phyloP scores from a whole-genome alignment of 2,113 vertebrate species.

The Elgaria multicarinata region DNA sequence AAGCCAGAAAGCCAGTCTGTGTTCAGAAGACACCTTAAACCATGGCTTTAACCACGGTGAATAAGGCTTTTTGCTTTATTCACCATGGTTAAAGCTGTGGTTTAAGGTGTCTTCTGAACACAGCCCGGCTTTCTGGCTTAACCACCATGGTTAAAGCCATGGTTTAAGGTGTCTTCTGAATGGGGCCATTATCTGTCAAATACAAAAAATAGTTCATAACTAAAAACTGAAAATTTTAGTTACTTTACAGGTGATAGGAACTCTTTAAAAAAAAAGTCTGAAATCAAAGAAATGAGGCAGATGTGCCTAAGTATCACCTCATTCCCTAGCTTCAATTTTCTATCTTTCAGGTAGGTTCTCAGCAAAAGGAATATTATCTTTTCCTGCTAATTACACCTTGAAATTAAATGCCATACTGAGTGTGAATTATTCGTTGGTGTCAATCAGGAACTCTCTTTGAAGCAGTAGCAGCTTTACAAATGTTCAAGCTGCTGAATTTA shows the following conservation, averaged over 20 bases:
- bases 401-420: conserved; percentile 36
- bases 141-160: no score
- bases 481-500: conserved; percentile 4
- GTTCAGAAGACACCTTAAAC: no score
- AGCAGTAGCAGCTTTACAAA: background rate
- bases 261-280: conserved; percentile 9
- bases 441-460: conserved; percentile 1
- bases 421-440: conserved; percentile 51
- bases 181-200: no score
- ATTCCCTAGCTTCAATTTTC: background rate
- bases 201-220: conserved; percentile 41
- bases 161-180: no score
- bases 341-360: conserved; percentile 44
- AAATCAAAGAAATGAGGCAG: conserved; percentile 39
- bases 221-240: background rate
- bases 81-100: no score
- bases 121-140: no score
- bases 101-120: no score
- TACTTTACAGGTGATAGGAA: background rate
- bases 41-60: no score
- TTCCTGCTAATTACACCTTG: conserved; percentile 56
- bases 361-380: conserved; percentile 24
- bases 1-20: no score
- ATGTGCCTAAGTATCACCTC: conserved; percentile 24
- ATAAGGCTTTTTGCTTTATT: no score